Evolutionary conservation across 2,797 vertebrate genomes (phyloP).

Genomic region (Coendou prehensilis): DNA sequence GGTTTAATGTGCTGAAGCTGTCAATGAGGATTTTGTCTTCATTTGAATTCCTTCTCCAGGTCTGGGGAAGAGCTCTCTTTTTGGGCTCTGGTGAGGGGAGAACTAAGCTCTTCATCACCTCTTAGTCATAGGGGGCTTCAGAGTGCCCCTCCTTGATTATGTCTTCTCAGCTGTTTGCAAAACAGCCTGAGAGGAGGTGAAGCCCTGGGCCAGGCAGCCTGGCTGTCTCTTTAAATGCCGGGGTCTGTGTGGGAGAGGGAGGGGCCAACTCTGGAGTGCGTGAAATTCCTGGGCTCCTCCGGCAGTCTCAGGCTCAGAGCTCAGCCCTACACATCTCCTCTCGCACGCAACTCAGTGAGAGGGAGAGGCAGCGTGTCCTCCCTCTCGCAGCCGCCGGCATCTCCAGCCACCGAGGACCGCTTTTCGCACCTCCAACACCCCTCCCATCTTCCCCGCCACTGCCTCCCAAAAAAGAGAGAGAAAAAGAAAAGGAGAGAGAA

Average conservation of each 20-base stretch:
- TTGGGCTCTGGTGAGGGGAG: constrained; percentile 44
- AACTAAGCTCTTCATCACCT: constrained; percentile 41
- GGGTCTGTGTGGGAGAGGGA: constrained; percentile 91
- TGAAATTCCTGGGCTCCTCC: constrained; percentile 93
- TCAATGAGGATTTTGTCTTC: constrained; percentile 62
- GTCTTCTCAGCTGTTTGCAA: constrained; percentile 83
- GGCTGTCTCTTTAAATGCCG: constrained; percentile 95
- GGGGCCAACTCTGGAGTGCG: constrained; percentile 91
- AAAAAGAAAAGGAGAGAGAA: constrained; percentile 55
- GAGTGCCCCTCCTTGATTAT: constrained; percentile 48
- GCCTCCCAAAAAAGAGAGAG: constrained; percentile 76
- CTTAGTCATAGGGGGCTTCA: constrained; percentile 46
- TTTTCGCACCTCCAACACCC: constrained; percentile 59
- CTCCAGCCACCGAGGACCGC: constrained; percentile 77
- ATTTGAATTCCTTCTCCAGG: constrained; percentile 62
- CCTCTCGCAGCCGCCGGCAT: constrained; percentile 65
- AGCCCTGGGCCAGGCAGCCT: constrained; percentile 74
- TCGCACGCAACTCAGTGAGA: constrained; percentile 81
- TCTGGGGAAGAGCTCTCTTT: constrained; percentile 54
- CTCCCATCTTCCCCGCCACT: constrained; percentile 76
- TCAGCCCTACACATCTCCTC: constrained; percentile 89
- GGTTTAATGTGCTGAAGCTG: background rate
- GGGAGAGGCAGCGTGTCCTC: constrained; percentile 81
- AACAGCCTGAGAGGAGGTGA: constrained; percentile 75
- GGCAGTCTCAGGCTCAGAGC: constrained; percentile 91